phyloP scores from a whole-genome alignment of 2,113 vertebrate species.

The Accipiter cooperii region DNA sequence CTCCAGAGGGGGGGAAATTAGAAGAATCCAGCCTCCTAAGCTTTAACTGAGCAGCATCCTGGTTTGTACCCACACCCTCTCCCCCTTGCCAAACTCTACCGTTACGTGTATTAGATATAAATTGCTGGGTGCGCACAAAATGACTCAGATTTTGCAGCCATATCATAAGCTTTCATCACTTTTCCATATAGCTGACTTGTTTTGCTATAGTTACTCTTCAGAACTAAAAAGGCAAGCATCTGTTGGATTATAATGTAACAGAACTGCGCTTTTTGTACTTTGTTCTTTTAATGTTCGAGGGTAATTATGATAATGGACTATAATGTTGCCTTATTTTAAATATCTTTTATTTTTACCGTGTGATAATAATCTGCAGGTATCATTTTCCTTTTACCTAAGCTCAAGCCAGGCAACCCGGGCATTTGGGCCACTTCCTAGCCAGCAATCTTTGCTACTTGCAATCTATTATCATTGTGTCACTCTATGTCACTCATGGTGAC shows the following conservation, averaged over 20 bases:
- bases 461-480: not conserved
- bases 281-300: not conserved
- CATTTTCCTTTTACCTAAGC: not conserved
- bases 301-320: not conserved
- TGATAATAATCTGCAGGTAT: not conserved
- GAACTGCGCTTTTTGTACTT: not conserved
- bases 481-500: not conserved
- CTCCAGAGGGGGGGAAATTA: not conserved
- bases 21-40: not conserved
- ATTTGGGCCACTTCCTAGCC: not conserved
- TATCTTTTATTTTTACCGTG: not conserved
- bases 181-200: not conserved
- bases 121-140: not conserved
- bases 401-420: not conserved
- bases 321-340: not conserved
- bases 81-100: not conserved
- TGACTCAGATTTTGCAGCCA: not conserved
- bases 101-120: not conserved
- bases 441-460: not conserved
- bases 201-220: not conserved
- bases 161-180: not conserved
- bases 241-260: not conserved
- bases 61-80: not conserved
- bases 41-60: not conserved
- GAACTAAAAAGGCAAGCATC: not conserved